Evolutionary conservation across 37 sponge, comb jelly and placozoan species (phyloP), one percentile per base, ranked within the genome.

Genomic region (Ephydatia muelleri): DNA sequence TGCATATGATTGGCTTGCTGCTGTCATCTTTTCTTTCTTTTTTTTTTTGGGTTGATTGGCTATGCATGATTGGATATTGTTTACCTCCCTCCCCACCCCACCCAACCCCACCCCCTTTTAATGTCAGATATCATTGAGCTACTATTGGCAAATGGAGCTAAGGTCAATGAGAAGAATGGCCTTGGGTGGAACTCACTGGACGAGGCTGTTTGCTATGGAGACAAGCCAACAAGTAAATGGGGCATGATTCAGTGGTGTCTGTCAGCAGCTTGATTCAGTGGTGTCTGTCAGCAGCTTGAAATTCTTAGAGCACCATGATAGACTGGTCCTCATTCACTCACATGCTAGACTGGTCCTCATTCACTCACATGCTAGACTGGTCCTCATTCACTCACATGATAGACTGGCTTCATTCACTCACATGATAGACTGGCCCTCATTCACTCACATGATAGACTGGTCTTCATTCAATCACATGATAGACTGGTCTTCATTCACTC

Each of bases 181-280:
- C 67, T 80, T 57, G 97, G 97, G 22, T 97, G 97, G 97, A 94
- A 87, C 13, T 88, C 93, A 29, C 85, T 97, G 43, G 95, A 92
- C 25, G 97, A 97, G 68, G 91, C 97, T 29, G 86, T 97, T 75
- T 94, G 97, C 68, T 92, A 87, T 86, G 97, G 97, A 19, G 79
- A 97, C 72, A 84, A 87, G 69, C 71, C 75, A 1, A 95, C 88
- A 25, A 92, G 96, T 95, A 25, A 85, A 86, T 84, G 26, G 28
- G 70, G 43, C 32, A 32, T 49, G 72, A 49, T 5, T 12, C 2
- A 5, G 64, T 43, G 57, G 65, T 9, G 36, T 30, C 34, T 36
- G 21, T 35, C 26, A 11, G 11, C 65, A 29, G 5, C 30, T 69
- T 11, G 72, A 49, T 5, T 12, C 2, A 5, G 64, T 43, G 57